Conservation (phyloP, 2,113 vertebrate genomes). For the Ranitomeya imitator region DNA sequence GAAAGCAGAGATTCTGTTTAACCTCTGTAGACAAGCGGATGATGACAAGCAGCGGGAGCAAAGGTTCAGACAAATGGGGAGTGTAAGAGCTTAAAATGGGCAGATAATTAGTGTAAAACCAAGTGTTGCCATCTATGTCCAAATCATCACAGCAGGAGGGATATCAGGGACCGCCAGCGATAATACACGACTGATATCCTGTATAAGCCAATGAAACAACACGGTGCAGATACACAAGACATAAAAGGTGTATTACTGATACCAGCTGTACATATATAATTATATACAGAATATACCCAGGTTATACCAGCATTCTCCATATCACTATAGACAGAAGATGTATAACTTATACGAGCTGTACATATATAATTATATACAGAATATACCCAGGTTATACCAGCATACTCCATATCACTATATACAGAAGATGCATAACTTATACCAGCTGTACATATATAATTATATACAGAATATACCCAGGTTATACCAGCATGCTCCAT, state of each 20-base stretch:
- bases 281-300: too few relatives aligned
- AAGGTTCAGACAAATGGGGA: conserved; percentile 2
- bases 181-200: not conserved
- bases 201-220: not conserved
- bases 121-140: not conserved
- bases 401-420: not conserved
- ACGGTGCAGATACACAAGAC: not conserved
- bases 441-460: not conserved
- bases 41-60: conserved; percentile 25
- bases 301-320: too few relatives aligned
- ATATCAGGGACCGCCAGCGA: not conserved
- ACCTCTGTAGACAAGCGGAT: conserved; percentile 10
- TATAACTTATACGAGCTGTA: too few relatives aligned
- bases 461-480: not conserved
- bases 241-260: too few relatives aligned
- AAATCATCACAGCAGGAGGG: not conserved
- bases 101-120: conserved; percentile 15
- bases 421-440: not conserved
- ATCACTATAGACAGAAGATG: too few relatives aligned
- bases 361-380: not conserved
- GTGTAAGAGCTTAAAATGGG: not conserved
- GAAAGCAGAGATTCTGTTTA: conserved; percentile 42
- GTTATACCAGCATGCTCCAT: not conserved
- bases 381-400: not conserved
- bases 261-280: too few relatives aligned